Percentiles rank a stretch among this genome's conserved stretches.
Conservation (phyloP, 2,113 vertebrate species). For the Brachyistius frenatus region DNA sequence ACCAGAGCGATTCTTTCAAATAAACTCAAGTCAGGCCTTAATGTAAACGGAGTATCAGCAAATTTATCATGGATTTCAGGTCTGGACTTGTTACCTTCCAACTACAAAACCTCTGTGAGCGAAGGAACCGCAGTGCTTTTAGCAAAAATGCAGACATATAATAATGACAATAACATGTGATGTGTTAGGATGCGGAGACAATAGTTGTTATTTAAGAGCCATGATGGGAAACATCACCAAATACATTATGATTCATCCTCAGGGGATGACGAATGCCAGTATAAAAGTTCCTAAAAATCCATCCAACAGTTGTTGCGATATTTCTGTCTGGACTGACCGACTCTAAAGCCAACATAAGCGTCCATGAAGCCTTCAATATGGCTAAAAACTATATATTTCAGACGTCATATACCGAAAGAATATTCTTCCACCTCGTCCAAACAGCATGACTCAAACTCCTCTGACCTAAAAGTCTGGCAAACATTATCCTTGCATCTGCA, state of each 20-base stretch:
- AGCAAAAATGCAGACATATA: no score
- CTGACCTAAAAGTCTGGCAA: slow-evolving; percentile 75
- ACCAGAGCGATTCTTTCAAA: slow-evolving; percentile 39
- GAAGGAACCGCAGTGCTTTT: not conserved
- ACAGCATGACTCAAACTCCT: slow-evolving; percentile 44
- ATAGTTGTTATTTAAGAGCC: no score
- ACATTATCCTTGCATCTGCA: slow-evolving; percentile 65
- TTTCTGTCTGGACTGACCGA: no score
- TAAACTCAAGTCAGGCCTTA: slow-evolving; percentile 31
- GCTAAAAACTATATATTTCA: not conserved
- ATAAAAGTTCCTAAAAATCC: accelerated
- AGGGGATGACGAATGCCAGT: not conserved
- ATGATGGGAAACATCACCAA: not conserved
- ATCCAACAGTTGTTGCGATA: no score
- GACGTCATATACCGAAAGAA: slow-evolving; percentile 5
- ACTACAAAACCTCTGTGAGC: not conserved
- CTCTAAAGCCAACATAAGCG: not conserved
- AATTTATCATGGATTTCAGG: slow-evolving; percentile 1
- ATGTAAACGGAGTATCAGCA: slow-evolving; percentile 32
- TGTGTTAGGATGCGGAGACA: no score
- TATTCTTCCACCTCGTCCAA: slow-evolving; percentile 8
- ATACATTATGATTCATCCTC: not conserved
- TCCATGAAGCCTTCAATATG: not conserved
- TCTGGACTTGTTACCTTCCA: not conserved
- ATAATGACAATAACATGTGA: no score